Evolutionary conservation across 92 coral and sea anemone genomes (phyloP).

Genomic region (Chrysogorgia sp.): DNA sequence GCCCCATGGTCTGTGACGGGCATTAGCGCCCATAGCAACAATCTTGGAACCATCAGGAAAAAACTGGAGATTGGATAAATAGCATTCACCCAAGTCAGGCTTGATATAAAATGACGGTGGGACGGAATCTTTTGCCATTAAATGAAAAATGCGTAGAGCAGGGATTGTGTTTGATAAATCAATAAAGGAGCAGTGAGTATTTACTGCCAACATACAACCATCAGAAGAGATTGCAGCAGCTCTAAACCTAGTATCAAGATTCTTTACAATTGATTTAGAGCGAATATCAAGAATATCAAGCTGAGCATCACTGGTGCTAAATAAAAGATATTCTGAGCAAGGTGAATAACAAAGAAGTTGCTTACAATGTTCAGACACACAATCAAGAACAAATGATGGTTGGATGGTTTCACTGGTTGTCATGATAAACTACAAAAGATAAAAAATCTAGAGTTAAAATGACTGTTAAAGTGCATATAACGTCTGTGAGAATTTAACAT

Average conservation of each 20-base stretch:
- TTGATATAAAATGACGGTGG: not conserved
- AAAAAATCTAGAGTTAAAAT: too few species aligned
- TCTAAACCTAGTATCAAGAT: not conserved
- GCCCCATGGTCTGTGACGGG: conserved; percentile 33
- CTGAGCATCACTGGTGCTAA: too few species aligned
- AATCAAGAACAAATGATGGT: too few species aligned
- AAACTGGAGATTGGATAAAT: not conserved
- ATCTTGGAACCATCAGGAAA: not conserved
- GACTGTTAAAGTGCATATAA: too few species aligned
- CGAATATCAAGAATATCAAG: too few species aligned
- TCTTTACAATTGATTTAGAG: too few species aligned
- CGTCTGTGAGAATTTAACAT: too few species aligned
- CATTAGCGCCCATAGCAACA: conserved; percentile 7
- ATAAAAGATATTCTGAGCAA: too few species aligned
- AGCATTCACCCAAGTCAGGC: not conserved
- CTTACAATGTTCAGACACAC: too few species aligned
- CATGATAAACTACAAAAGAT: too few species aligned
- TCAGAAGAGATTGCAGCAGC: not conserved
- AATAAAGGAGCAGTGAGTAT: not conserved
- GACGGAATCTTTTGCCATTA: not conserved
- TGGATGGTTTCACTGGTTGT: too few species aligned
- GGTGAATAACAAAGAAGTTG: too few species aligned
- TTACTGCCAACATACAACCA: not conserved
- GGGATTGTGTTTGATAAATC: not conserved
- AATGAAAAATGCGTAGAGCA: not conserved